Conservation (phyloP, 2,797 vertebrate genomes). For the Adelosebastes latens region DNA sequence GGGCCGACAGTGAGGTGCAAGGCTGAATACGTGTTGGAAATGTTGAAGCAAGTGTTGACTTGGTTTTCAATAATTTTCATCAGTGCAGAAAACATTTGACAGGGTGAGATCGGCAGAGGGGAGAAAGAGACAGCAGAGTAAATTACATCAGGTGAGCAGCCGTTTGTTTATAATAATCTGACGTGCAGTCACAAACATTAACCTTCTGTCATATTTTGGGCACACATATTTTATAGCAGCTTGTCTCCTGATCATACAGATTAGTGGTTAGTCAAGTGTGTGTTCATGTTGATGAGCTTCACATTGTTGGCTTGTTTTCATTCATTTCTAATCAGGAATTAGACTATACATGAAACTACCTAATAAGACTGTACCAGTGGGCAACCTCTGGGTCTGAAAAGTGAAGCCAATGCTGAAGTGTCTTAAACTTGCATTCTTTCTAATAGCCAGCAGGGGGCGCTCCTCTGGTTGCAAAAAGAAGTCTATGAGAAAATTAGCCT, state of each 20-base stretch:
- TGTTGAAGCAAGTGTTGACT: slow-evolving; percentile 20
- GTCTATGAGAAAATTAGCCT: too few species aligned
- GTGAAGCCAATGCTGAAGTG: not conserved
- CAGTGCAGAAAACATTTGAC: slow-evolving; percentile 8
- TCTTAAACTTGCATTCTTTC: not conserved
- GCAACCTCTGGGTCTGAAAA: not conserved
- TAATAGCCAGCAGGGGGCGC: too few species aligned
- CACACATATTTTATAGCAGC: not conserved
- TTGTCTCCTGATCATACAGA: not conserved
- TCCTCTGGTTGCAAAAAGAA: too few species aligned
- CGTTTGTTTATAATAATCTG: not conserved
- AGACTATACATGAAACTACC: not conserved
- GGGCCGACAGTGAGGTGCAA: not conserved
- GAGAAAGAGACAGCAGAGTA: not conserved
- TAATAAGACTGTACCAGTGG: not conserved
- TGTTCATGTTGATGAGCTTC: not conserved
- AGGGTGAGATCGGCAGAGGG: slow-evolving; percentile 3
- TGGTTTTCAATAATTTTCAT: slow-evolving; percentile 26
- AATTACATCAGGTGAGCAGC: not conserved
- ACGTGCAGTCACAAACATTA: not conserved
- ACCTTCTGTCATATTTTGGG: not conserved
- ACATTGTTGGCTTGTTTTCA: not conserved
- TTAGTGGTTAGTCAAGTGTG: not conserved
- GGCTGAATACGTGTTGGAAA: slow-evolving; percentile 13
- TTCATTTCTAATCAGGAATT: not conserved